These are phyloP conservation scores for Stichodactyla helianthus DNA, from an alignment of 64 coral and sea anemone species.

Conservation along the genomic window DNA sequence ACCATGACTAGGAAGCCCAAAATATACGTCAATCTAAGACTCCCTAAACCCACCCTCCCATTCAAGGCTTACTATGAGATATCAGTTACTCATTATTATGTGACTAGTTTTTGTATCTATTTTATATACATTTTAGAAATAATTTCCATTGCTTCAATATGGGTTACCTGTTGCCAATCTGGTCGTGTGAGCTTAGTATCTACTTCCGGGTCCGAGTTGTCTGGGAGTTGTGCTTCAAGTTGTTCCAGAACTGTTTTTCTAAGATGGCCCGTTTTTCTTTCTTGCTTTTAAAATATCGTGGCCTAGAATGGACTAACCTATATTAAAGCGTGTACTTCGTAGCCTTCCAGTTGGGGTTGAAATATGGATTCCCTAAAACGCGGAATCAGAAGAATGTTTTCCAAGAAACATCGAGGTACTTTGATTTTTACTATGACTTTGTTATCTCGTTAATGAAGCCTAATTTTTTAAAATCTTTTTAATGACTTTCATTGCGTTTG, in stretches of 20 bases:
- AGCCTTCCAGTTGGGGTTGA: neutral
- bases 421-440: neutral
- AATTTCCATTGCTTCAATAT: neutral
- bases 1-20: neutral
- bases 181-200: neutral
- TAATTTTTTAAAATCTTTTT: too few relatives aligned
- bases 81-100: too few relatives aligned
- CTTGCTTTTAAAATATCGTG: neutral
- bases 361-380: neutral
- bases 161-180: neutral
- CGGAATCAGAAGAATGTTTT: neutral
- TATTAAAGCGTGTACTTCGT: too few relatives aligned
- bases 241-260: neutral
- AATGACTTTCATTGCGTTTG: too few relatives aligned
- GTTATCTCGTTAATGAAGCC: neutral
- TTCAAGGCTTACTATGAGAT: too few relatives aligned
- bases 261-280: neutral
- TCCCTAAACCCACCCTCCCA: too few relatives aligned
- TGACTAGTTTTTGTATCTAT: too few relatives aligned
- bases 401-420: neutral
- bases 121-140: too few relatives aligned
- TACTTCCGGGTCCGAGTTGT: slow-evolving; percentile 2
- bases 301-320: neutral
- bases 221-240: neutral
- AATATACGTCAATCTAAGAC: neutral